Percentiles rank a stretch among this genome's conserved stretches.
These are phyloP conservation scores for Liopterus haemorrhoidalis DNA, from an alignment of 2,888 invertebrate species.

Conservation along the genomic window DNA sequence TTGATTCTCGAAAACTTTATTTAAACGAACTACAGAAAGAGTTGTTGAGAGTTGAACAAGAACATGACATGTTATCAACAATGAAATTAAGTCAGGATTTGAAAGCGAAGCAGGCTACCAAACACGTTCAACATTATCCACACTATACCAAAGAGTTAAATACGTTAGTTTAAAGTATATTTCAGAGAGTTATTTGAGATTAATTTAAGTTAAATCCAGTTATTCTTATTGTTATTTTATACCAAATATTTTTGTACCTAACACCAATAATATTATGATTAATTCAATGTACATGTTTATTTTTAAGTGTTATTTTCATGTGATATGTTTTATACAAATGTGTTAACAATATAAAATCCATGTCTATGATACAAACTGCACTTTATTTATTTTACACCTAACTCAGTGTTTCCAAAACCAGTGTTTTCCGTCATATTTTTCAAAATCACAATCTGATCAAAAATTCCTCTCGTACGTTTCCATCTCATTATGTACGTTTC, in stretches of 20 bases:
- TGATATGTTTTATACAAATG: conserved; percentile 11
- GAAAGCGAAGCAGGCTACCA: conserved; percentile 23
- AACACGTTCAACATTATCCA: conserved; percentile 35
- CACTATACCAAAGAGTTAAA: conserved; percentile 47
- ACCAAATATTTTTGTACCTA: conserved; percentile 47
- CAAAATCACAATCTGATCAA: too few species aligned
- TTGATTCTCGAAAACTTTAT: conserved; percentile 38
- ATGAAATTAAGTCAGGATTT: conserved; percentile 37
- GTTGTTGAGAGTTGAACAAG: conserved; percentile 42
- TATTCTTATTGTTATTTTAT: conserved; percentile 39
- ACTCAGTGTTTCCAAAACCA: too few species aligned
- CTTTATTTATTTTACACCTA: too few species aligned
- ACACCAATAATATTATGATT: conserved; percentile 27
- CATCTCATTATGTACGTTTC: too few species aligned
- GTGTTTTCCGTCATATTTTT: too few species aligned
- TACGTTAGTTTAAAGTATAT: conserved; percentile 43
- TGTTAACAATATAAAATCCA: conserved; percentile 14
- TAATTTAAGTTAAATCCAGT: conserved; percentile 6
- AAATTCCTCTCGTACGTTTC: too few species aligned
- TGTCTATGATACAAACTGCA: too few species aligned
- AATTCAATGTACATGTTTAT: conserved; percentile 10
- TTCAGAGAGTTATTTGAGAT: neutral
- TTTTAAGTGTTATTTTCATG: conserved; percentile 10
- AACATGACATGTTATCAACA: conserved; percentile 45
- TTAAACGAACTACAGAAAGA: conserved; percentile 42